Percentiles rank a stretch among this genome's conserved stretches.
Evolutionary conservation across 2,888 invertebrate genomes (phyloP).

Genomic region (Eilema depressum): DNA sequence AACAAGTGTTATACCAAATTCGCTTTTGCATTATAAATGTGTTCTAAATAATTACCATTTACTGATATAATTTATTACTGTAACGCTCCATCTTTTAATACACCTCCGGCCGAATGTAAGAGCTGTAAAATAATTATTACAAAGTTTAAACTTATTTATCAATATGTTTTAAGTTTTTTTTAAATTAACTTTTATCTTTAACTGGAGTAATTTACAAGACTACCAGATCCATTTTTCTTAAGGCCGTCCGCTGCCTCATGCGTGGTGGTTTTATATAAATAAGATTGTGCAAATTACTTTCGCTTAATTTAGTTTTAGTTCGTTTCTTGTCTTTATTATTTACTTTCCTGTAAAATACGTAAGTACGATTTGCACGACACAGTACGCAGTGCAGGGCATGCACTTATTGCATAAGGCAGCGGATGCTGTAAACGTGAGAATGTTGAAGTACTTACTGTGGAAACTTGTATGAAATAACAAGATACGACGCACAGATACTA

Average conservation of each 20-base stretch:
- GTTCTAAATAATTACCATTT: slow-evolving; percentile 53
- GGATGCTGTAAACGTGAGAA: no score
- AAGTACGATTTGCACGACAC: no score
- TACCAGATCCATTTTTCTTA: neutral
- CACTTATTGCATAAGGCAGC: no score
- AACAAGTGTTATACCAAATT: slow-evolving; percentile 22
- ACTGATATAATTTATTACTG: slow-evolving; percentile 30
- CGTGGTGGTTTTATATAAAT: no score
- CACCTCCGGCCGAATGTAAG: slow-evolving; percentile 28
- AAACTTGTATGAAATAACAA: no score
- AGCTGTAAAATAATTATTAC: slow-evolving; percentile 36
- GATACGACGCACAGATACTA: no score
- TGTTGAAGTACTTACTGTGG: no score
- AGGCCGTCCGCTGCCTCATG: neutral
- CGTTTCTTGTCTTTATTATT: no score
- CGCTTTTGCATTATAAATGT: slow-evolving; percentile 37
- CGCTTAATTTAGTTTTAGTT: no score
- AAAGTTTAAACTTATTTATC: neutral
- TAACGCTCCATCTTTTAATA: slow-evolving; percentile 32
- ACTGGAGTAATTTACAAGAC: neutral
- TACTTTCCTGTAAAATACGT: no score
- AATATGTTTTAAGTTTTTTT: neutral
- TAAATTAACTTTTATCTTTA: neutral
- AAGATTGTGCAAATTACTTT: neutral
- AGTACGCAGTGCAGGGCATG: no score